These are phyloP conservation scores for Drosophila littoralis DNA, from an alignment of 1,140 invertebrate species.

Conservation along the genomic window DNA sequence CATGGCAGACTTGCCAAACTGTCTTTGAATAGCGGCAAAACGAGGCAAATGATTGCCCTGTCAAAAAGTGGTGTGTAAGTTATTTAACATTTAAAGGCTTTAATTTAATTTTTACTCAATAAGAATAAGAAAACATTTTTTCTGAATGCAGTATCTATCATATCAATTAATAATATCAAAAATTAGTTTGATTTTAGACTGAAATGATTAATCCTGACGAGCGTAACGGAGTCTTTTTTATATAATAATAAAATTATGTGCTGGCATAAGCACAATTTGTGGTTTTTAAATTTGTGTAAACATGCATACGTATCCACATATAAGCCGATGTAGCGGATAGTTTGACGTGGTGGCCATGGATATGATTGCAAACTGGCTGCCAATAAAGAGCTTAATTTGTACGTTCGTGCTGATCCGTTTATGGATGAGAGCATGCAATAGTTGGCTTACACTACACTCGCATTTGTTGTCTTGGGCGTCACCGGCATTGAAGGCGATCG, in stretches of 20 bases:
- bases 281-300: too few species aligned
- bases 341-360: neutral
- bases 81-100: too few species aligned
- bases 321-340: neutral
- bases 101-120: too few species aligned
- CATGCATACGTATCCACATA: neutral
- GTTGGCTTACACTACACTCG: neutral
- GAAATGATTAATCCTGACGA: too few species aligned
- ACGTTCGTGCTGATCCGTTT: slow-evolving; percentile 36
- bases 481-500: slow-evolving; percentile 16
- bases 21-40: neutral
- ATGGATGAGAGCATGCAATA: slow-evolving; percentile 38
- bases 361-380: slow-evolving; percentile 6
- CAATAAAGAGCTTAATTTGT: slow-evolving; percentile 28
- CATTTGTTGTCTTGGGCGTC: slow-evolving; percentile 8
- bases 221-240: too few species aligned
- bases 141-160: too few species aligned
- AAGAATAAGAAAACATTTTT: too few species aligned
- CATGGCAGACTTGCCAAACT: neutral
- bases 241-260: too few species aligned
- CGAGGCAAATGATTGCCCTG: neutral
- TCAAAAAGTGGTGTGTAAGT: too few species aligned
- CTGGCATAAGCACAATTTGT: too few species aligned
- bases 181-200: too few species aligned
- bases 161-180: too few species aligned